Evolutionary conservation across 2,797 vertebrate species (phyloP).

Genomic region (Hippopotamyrus pictus): DNA sequence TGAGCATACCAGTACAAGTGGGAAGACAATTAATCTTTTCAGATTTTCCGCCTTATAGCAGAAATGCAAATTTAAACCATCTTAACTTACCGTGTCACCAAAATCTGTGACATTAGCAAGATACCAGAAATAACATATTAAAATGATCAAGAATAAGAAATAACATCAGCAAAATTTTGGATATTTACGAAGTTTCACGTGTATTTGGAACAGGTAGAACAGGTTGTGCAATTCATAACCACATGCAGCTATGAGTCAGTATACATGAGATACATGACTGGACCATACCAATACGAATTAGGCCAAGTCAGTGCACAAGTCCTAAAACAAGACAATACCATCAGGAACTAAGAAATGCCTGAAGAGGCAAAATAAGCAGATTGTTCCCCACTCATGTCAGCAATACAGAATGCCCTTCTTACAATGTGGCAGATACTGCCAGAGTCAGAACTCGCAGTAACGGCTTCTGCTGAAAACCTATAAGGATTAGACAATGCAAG

Average conservation of each 20-base stretch:
- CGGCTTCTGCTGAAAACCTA: neutral
- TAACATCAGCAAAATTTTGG: neutral
- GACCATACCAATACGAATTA: neutral
- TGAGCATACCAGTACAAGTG: neutral
- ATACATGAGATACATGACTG: neutral
- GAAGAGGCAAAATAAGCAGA: neutral
- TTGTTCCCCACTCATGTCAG: neutral
- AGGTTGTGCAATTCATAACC: neutral
- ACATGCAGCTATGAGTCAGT: neutral
- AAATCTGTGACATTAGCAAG: neutral
- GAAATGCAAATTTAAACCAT: neutral
- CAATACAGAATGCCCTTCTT: neutral
- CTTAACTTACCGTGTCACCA: neutral
- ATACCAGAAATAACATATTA: neutral
- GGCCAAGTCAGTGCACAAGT: neutral
- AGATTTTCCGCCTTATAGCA: neutral
- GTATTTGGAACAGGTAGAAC: slow-evolving; percentile 8
- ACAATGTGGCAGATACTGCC: neutral
- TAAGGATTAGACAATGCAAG: neutral
- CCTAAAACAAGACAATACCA: neutral
- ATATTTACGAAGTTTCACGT: neutral
- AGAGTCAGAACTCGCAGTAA: neutral
- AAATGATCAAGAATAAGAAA: neutral
- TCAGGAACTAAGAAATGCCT: neutral
- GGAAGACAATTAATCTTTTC: neutral